Evolutionary conservation across 2,797 vertebrate genomes (phyloP).

Genomic region (Hemitrygon akajei): DNA sequence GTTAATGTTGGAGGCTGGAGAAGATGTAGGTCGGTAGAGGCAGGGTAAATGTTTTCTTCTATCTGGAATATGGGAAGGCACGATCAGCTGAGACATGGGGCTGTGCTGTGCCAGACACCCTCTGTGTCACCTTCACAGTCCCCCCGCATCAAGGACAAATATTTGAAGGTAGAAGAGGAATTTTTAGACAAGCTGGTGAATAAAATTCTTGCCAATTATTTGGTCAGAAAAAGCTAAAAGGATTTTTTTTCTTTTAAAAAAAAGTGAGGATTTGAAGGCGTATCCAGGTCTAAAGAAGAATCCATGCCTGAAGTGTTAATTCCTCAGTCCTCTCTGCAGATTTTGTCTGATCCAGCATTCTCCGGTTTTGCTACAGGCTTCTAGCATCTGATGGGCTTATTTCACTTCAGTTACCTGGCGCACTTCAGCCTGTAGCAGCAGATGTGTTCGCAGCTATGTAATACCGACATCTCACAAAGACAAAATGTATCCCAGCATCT

Average conservation of each 20-base stretch:
- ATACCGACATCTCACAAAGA: neutral
- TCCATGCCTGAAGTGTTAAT: neutral
- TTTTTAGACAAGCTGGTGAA: neutral
- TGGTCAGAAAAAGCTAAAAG: neutral
- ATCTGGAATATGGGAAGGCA: neutral
- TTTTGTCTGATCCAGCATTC: neutral
- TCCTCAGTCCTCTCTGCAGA: neutral
- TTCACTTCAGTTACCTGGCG: neutral
- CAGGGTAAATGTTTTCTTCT: neutral
- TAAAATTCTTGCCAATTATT: neutral
- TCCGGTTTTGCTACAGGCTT: neutral
- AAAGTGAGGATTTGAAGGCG: neutral
- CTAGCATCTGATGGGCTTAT: neutral
- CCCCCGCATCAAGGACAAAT: neutral
- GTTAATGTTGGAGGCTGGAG: neutral
- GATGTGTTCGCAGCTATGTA: neutral
- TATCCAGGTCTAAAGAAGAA: neutral
- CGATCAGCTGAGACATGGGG: neutral
- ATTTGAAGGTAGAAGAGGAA: neutral
- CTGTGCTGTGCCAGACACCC: neutral
- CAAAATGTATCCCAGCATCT: slow-evolving; percentile 6
- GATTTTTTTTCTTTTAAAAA: neutral
- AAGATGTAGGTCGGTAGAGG: neutral
- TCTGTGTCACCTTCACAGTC: neutral
- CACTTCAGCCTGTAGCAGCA: neutral